Conservation (phyloP, 2,888 invertebrate species). For the Geotrupes spiniger region DNA sequence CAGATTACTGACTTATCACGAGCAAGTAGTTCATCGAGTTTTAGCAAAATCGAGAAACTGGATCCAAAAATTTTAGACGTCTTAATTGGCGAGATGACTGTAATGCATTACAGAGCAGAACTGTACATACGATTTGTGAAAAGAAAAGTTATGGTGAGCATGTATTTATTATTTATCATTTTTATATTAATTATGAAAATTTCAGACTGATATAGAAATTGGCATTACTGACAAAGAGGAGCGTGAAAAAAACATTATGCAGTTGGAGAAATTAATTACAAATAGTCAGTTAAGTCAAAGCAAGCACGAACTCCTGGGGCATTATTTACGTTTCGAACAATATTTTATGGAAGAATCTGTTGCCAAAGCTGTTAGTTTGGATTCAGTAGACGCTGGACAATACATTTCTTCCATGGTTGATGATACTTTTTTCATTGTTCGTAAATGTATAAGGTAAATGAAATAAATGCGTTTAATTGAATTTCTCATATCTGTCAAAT, state of each 20-base stretch:
- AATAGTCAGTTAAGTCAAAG: constrained; percentile 71
- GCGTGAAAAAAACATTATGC: constrained; percentile 50
- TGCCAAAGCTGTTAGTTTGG: constrained; percentile 83
- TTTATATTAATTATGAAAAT: constrained; percentile 6
- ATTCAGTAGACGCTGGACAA: constrained; percentile 68
- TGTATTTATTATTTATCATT: no score
- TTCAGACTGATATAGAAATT: constrained; percentile 63
- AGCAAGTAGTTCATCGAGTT: constrained; percentile 43
- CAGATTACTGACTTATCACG: constrained; percentile 61
- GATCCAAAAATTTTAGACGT: constrained; percentile 86
- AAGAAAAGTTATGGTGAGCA: constrained; percentile 66
- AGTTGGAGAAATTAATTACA: constrained; percentile 65
- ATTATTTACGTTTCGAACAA: constrained; percentile 88
- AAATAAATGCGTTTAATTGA: neutral
- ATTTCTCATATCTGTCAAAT: constrained; percentile 15
- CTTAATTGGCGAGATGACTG: constrained; percentile 83
- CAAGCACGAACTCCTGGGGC: constrained; percentile 80
- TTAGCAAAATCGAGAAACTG: constrained; percentile 55
- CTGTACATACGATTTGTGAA: constrained; percentile 86
- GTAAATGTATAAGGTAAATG: constrained; percentile 83
- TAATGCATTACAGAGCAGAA: constrained; percentile 87
- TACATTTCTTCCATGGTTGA: constrained; percentile 92
- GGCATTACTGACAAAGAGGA: constrained; percentile 55
- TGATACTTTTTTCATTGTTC: constrained; percentile 95
- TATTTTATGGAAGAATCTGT: constrained; percentile 96